Conservation (phyloP, 1,140 invertebrate species). For the Musca vetustissima region DNA sequence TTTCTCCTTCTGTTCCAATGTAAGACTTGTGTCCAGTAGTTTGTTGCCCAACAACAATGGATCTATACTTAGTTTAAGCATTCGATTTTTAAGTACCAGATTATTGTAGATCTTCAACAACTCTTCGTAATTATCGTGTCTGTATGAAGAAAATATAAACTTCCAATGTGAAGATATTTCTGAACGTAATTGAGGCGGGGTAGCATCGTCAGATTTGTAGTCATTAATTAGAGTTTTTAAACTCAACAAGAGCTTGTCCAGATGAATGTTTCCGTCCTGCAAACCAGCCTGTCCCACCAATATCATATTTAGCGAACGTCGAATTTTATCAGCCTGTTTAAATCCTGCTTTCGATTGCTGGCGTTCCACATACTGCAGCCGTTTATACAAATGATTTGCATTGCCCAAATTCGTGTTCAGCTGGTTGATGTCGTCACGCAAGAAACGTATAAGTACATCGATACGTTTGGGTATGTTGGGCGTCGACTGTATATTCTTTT, state of each 20-base stretch:
- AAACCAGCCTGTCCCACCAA: constrained; percentile 60
- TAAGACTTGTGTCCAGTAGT: constrained; percentile 19
- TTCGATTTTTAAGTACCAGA: constrained; percentile 40
- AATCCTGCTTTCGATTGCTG: constrained; percentile 56
- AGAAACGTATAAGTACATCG: constrained; percentile 40
- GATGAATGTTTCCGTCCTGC: constrained; percentile 56
- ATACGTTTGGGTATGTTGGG: constrained; percentile 38
- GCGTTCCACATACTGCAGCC: constrained; percentile 56
- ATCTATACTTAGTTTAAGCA: constrained; percentile 39
- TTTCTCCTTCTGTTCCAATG: constrained; percentile 26
- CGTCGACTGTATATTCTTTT: constrained; percentile 22
- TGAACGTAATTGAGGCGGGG: constrained; percentile 52
- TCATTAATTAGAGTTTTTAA: constrained; percentile 55
- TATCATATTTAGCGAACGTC: constrained; percentile 59
- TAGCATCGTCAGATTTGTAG: constrained; percentile 49
- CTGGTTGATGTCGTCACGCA: constrained; percentile 44
- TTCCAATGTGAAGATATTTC: constrained; percentile 59
- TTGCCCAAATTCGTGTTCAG: constrained; percentile 47
- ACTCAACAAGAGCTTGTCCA: constrained; percentile 55
- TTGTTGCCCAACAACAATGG: constrained; percentile 40
- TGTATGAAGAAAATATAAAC: constrained; percentile 56
- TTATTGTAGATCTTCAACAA: constrained; percentile 55
- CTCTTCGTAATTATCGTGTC: constrained; percentile 57
- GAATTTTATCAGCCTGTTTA: constrained; percentile 53
- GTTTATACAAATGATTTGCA: constrained; percentile 53